Evolutionary conservation across 2,797 vertebrate genomes (phyloP).

Genomic region (Typhlichthys subterraneus): DNA sequence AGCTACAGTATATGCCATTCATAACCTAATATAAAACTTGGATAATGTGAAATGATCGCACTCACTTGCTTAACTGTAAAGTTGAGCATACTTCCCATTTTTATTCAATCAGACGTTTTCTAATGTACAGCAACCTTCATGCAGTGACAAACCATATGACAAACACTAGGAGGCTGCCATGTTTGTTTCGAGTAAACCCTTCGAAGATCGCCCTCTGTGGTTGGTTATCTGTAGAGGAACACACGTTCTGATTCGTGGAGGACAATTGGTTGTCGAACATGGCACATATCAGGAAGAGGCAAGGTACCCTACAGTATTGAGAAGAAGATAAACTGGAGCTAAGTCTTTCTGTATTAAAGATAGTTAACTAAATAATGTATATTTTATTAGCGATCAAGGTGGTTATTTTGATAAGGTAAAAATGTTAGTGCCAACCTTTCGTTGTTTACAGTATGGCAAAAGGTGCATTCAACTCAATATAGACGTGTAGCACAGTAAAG

Average conservation of each 20-base stretch:
- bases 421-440: background rate
- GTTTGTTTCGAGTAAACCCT: constrained; percentile 43
- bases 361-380: no score
- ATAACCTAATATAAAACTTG: no score
- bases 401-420: background rate
- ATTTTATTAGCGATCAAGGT: no score
- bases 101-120: background rate
- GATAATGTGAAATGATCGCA: background rate
- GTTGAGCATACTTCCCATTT: constrained; percentile 76
- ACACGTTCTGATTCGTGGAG: constrained; percentile 62
- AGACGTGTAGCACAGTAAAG: no score
- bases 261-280: background rate
- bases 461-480: no score
- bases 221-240: constrained; percentile 61
- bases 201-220: constrained; percentile 60
- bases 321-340: no score
- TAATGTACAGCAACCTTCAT: constrained; percentile 45
- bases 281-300: constrained; percentile 12
- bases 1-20: no score
- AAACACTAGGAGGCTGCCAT: constrained; percentile 78
- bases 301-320: no score
- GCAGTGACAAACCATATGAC: background rate
- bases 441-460: background rate
- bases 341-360: no score
- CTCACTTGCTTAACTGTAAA: constrained; percentile 86